A percentile compares a stretch with the other conserved stretches of the same genome.
phyloP scores from a whole-genome alignment of 2,113 vertebrate genomes.

The Cisticola juncidis region DNA sequence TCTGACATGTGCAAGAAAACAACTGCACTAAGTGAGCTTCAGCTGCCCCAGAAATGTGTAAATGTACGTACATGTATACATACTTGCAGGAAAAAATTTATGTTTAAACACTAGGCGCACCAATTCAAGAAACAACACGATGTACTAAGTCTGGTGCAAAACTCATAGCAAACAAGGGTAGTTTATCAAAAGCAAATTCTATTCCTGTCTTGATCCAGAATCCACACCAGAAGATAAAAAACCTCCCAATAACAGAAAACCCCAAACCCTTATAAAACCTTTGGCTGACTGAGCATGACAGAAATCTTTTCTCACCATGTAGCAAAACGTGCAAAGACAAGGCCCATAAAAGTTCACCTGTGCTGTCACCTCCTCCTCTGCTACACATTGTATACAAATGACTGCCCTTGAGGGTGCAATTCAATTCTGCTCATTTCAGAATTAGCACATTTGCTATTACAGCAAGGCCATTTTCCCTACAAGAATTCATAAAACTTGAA shows the following conservation, averaged over 20 bases:
- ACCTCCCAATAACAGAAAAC: neutral
- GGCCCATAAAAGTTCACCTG: slow-evolving; percentile 41
- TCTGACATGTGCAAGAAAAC: neutral
- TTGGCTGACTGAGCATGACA: neutral
- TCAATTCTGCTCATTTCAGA: slow-evolving; percentile 66
- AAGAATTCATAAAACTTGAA: slow-evolving; percentile 54
- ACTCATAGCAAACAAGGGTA: neutral
- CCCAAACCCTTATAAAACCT: neutral
- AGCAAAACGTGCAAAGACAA: slow-evolving; percentile 46
- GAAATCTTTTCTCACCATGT: neutral
- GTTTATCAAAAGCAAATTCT: slow-evolving; percentile 1
- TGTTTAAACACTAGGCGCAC: neutral
- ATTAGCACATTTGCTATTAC: slow-evolving; percentile 50
- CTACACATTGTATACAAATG: slow-evolving; percentile 22
- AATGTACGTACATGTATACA: neutral
- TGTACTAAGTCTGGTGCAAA: neutral
- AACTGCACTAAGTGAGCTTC: neutral
- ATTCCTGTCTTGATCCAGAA: slow-evolving; percentile 29
- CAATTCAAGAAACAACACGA: neutral
- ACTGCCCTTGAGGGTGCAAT: slow-evolving; percentile 46
- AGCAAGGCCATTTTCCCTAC: slow-evolving; percentile 61
- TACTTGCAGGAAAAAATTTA: neutral
- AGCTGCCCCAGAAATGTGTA: neutral
- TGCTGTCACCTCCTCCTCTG: slow-evolving; percentile 22
- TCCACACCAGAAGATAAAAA: neutral